These are phyloP conservation scores for Pseudoatta argentina DNA, from an alignment of 1,140 invertebrate genomes.

Conservation along the genomic window DNA sequence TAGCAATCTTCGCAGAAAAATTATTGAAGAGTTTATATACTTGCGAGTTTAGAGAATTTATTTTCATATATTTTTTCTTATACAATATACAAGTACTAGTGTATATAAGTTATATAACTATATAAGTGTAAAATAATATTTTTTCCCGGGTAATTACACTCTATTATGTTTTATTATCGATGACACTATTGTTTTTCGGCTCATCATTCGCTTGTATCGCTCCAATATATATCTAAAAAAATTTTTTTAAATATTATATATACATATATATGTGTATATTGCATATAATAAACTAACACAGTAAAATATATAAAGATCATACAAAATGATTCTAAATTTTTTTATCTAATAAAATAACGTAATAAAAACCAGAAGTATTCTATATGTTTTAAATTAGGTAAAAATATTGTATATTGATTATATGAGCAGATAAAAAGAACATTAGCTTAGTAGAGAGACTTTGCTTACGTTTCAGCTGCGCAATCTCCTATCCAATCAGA, in stretches of 20 bases:
- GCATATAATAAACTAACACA: background rate
- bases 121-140: too few species aligned
- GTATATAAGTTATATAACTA: too few species aligned
- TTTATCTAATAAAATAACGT: background rate
- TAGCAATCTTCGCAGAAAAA: too few species aligned
- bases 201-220: conserved; percentile 70
- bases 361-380: too few species aligned
- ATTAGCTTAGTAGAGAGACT: background rate
- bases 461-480: conserved; percentile 69
- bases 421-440: background rate
- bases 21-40: too few species aligned
- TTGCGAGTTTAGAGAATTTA: too few species aligned
- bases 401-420: background rate
- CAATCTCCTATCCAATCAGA: conserved; percentile 80
- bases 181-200: background rate
- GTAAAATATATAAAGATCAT: conserved; percentile 37
- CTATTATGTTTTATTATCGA: conserved; percentile 58
- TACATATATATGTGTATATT: conserved; percentile 20
- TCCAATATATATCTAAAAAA: conserved; percentile 68
- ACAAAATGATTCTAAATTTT: background rate
- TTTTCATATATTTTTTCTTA: too few species aligned
- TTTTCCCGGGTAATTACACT: too few species aligned
- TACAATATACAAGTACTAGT: too few species aligned
- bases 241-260: conserved; percentile 42
- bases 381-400: background rate